A percentile compares a stretch with the other conserved stretches of the same genome.
phyloP scores from a whole-genome alignment of 2,113 vertebrate species.

The Tragelaphus scriptus region DNA sequence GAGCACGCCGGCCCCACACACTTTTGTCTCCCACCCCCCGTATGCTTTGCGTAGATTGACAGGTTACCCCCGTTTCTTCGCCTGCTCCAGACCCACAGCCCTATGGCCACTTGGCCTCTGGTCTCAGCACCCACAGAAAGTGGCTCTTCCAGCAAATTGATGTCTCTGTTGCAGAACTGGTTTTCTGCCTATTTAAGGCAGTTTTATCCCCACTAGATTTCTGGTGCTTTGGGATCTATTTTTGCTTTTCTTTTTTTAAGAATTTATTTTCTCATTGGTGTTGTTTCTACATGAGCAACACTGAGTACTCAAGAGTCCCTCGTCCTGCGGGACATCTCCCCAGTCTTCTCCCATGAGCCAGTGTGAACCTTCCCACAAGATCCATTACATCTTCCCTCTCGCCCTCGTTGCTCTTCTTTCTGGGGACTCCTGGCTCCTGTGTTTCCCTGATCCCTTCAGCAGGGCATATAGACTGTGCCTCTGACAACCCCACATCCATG shows the following conservation, averaged over 20 bases:
- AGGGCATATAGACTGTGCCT: too few species aligned
- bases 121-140: background rate
- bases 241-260: background rate
- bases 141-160: background rate
- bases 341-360: background rate
- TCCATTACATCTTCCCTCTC: background rate
- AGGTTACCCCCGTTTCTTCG: rapidly evolving
- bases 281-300: background rate
- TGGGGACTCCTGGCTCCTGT: background rate
- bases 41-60: background rate
- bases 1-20: rapidly evolving
- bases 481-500: too few species aligned
- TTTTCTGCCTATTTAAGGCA: background rate
- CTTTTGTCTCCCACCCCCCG: background rate
- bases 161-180: background rate
- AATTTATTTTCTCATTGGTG: background rate
- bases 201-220: background rate
- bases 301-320: background rate
- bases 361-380: background rate
- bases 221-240: background rate
- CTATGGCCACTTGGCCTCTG: background rate
- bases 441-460: background rate
- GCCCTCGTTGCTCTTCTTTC: background rate
- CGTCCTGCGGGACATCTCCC: background rate
- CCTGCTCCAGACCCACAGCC: background rate